Evolutionary conservation across 1,140 invertebrate genomes (phyloP).

Genomic region (Halesus radiatus): DNA sequence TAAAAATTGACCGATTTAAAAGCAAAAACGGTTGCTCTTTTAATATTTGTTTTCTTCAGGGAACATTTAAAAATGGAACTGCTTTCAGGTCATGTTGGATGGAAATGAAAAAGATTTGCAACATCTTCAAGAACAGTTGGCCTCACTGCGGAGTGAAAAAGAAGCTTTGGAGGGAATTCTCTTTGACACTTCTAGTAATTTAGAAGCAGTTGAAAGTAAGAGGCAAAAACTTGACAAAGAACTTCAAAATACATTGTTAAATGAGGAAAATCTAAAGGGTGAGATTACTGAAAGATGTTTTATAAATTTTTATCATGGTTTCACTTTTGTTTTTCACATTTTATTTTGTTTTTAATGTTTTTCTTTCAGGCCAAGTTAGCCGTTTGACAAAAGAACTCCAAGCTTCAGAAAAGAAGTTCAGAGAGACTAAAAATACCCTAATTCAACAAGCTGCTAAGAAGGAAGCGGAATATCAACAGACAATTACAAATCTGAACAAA

Average conservation of each 20-base stretch:
- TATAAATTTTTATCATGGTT: background rate
- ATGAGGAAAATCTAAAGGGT: slow-evolving; percentile 82
- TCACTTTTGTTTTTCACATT: background rate
- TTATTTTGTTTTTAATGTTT: background rate
- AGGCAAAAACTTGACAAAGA: slow-evolving; percentile 82
- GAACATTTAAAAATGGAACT: background rate
- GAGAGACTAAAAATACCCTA: slow-evolving; percentile 80
- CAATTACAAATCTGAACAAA: slow-evolving; percentile 79
- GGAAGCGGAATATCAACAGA: slow-evolving; percentile 83
- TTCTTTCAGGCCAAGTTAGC: slow-evolving; percentile 69
- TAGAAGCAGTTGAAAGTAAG: slow-evolving; percentile 81
- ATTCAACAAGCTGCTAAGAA: slow-evolving; percentile 79
- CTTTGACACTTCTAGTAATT: slow-evolving; percentile 84
- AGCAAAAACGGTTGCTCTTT: too few relatives aligned
- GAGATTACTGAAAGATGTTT: background rate
- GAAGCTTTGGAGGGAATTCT: slow-evolving; percentile 85
- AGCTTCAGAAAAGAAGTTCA: slow-evolving; percentile 78
- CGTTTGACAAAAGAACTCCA: slow-evolving; percentile 83
- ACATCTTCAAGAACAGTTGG: slow-evolving; percentile 80
- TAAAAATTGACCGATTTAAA: too few relatives aligned
- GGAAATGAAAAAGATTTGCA: slow-evolving; percentile 85
- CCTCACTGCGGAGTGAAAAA: slow-evolving; percentile 83
- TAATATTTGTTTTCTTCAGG: too few relatives aligned
- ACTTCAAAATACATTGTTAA: slow-evolving; percentile 80
- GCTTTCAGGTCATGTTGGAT: slow-evolving; percentile 77